Conservation (phyloP, 2,888 invertebrate species). For the Galerucella calmariensis region DNA sequence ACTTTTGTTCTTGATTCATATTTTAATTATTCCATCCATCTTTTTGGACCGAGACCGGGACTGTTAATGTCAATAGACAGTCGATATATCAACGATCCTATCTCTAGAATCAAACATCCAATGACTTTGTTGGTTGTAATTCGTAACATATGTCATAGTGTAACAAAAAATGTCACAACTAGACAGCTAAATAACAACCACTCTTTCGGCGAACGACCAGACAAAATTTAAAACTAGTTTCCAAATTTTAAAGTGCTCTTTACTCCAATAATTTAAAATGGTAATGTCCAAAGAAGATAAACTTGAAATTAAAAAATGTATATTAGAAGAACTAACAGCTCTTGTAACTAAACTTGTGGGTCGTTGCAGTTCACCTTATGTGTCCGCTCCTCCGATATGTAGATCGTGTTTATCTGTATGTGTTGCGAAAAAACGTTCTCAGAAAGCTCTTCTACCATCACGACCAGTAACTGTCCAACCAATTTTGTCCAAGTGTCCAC, state of each 20-base stretch:
- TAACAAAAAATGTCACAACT: background rate
- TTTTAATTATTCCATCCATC: too few species aligned
- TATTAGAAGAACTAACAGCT: background rate
- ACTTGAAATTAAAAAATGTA: conserved; percentile 2
- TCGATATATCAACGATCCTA: too few species aligned
- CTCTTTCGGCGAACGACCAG: background rate
- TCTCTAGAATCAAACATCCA: too few species aligned
- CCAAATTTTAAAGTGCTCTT: background rate
- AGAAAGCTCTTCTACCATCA: background rate
- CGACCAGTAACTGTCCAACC: background rate
- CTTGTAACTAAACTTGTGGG: background rate
- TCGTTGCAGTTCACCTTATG: background rate
- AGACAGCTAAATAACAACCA: background rate
- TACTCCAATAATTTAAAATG: background rate
- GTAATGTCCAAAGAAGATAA: conserved; percentile 3
- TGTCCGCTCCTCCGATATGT: background rate
- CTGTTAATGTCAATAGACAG: too few species aligned
- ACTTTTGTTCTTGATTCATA: too few species aligned
- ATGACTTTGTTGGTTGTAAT: too few species aligned
- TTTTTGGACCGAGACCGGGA: too few species aligned
- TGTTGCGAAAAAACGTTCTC: background rate
- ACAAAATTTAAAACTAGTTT: background rate
- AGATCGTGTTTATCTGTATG: background rate
- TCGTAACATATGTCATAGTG: background rate
- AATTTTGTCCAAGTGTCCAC: background rate